Percentiles rank a stretch among this genome's conserved stretches.
Conservation (phyloP, 2,888 invertebrate genomes). For the Amphimallon solstitiale region DNA sequence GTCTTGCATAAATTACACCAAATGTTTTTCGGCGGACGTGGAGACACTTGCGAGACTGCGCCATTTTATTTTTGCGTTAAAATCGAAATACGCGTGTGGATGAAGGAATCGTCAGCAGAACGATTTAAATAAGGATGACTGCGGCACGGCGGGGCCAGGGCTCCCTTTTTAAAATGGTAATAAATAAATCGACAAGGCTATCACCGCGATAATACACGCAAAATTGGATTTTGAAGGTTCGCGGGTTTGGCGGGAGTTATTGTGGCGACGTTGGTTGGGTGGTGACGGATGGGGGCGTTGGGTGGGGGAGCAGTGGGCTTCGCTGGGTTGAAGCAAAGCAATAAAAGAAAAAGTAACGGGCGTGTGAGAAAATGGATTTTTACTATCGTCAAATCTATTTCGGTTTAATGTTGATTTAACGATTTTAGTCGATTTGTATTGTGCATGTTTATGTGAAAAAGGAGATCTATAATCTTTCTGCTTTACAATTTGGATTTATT, state of each 20-base stretch:
- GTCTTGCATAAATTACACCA: neutral
- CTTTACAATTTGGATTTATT: no score
- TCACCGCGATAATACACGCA: slow-evolving; percentile 23
- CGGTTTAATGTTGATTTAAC: slow-evolving; percentile 31
- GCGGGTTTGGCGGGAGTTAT: neutral
- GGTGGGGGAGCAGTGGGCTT: neutral
- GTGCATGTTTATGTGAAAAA: slow-evolving; percentile 1
- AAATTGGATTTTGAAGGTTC: slow-evolving; percentile 31
- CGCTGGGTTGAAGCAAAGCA: slow-evolving; percentile 1
- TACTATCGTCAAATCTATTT: slow-evolving; percentile 29
- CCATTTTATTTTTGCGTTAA: slow-evolving; percentile 6
- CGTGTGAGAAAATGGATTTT: slow-evolving; percentile 28
- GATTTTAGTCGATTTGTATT: slow-evolving; percentile 24
- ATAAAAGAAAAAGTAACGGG: slow-evolving; percentile 24
- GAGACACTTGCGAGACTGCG: neutral
- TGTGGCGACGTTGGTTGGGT: neutral
- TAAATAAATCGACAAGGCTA: slow-evolving; percentile 21
- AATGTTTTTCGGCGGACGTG: neutral
- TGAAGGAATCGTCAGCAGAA: neutral
- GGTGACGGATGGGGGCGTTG: neutral
- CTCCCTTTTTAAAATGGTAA: slow-evolving; percentile 5
- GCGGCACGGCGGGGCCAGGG: neutral
- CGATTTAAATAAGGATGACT: slow-evolving; percentile 3
- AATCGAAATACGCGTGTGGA: neutral
- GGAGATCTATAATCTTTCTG: no score